phyloP scores from a whole-genome alignment of 2,113 vertebrate species.

The Chaetorhynchus papuensis region DNA sequence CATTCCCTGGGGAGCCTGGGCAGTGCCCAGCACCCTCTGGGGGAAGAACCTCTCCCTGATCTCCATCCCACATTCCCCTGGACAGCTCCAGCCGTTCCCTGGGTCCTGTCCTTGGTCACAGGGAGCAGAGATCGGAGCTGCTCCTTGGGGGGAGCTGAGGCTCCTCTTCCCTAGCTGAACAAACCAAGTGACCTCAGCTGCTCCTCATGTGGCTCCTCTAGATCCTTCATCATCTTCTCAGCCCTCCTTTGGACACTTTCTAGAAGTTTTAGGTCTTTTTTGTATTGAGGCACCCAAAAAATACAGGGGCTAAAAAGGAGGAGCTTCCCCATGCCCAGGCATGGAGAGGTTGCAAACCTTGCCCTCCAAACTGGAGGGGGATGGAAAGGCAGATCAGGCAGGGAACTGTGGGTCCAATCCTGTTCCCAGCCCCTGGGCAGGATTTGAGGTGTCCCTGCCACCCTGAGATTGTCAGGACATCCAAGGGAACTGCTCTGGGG shows the following conservation, averaged over 20 bases:
- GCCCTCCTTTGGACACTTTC: background rate
- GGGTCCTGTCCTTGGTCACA: background rate
- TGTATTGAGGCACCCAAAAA: background rate
- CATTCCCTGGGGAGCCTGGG: background rate
- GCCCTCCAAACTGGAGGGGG: background rate
- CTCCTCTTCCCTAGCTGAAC: background rate
- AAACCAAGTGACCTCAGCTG: background rate
- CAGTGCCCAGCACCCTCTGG: background rate
- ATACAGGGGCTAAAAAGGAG: background rate
- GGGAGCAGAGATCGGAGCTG: background rate
- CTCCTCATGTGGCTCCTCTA: background rate
- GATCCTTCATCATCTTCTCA: background rate
- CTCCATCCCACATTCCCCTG: background rate
- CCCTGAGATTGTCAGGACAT: background rate
- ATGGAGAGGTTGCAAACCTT: background rate
- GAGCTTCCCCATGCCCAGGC: background rate
- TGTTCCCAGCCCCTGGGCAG: background rate
- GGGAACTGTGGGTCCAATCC: background rate
- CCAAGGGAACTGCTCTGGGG: background rate
- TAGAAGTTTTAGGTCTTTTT: background rate
- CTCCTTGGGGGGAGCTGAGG: background rate
- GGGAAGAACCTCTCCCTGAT: background rate
- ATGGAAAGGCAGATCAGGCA: background rate
- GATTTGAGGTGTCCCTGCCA: background rate
- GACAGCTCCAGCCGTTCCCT: accelerated